phyloP scores from a whole-genome alignment of 2,888 invertebrate species.

The Metallyticus violacea region DNA sequence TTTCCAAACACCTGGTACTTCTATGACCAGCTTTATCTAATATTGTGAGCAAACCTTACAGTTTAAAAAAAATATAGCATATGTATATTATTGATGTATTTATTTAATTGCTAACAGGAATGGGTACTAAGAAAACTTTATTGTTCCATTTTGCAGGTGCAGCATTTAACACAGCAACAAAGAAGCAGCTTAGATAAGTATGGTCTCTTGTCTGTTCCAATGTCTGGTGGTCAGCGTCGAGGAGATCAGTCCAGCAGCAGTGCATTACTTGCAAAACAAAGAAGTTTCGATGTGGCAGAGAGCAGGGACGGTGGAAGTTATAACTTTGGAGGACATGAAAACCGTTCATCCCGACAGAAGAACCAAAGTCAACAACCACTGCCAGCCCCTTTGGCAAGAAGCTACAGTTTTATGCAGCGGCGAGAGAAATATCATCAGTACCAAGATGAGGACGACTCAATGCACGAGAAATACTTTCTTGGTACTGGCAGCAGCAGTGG shows the following conservation, averaged over 20 bases:
- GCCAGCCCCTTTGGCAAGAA: constrained; percentile 51
- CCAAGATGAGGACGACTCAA: constrained; percentile 65
- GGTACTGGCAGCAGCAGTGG: constrained; percentile 18
- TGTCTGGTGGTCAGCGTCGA: background rate
- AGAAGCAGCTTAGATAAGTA: constrained; percentile 34
- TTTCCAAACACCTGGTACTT: no score
- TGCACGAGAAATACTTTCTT: constrained; percentile 76
- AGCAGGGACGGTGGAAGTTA: constrained; percentile 36
- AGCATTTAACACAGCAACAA: constrained; percentile 25
- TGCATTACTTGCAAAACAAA: constrained; percentile 48
- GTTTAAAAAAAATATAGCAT: no score
- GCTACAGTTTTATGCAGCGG: constrained; percentile 58
- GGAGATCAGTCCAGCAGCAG: constrained; percentile 9
- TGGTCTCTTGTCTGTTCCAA: constrained; percentile 30
- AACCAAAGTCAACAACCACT: constrained; percentile 39
- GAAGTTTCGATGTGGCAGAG: constrained; percentile 50
- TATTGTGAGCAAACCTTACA: no score
- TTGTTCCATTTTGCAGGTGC: constrained; percentile 17
- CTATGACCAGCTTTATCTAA: no score
- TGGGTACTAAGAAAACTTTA: no score
- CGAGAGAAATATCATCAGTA: constrained; percentile 28
- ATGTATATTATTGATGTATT: no score
- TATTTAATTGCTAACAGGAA: no score
- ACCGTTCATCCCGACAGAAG: constrained; percentile 35
- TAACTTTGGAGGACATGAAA: constrained; percentile 36